These are phyloP conservation scores for Cheilinus undulatus DNA, from an alignment of 2,113 vertebrate species.

Conservation along the genomic window DNA sequence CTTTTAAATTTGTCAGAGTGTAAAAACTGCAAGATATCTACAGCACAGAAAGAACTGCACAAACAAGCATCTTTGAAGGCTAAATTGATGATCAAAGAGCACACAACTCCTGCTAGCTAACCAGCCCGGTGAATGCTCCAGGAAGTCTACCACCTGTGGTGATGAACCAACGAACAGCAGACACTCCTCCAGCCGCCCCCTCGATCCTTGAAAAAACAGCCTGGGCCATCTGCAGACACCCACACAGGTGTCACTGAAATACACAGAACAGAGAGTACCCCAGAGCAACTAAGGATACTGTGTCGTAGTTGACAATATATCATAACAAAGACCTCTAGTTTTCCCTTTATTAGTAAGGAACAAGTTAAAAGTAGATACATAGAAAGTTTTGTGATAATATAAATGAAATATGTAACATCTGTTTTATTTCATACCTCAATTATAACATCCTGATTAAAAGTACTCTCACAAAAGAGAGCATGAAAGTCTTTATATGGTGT, in stretches of 20 bases:
- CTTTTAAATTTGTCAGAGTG: too few species aligned
- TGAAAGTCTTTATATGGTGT: neutral
- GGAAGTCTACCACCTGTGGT: neutral
- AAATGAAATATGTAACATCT: too few species aligned
- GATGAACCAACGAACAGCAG: neutral
- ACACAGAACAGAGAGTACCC: neutral
- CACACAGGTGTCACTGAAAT: neutral
- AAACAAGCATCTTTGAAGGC: too few species aligned
- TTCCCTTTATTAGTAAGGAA: too few species aligned
- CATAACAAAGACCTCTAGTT: neutral
- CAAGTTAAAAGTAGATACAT: too few species aligned
- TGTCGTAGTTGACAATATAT: neutral
- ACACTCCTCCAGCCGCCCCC: neutral
- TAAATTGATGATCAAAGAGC: neutral
- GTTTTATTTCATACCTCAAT: too few species aligned
- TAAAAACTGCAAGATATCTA: too few species aligned
- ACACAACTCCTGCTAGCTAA: neutral
- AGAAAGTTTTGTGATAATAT: too few species aligned
- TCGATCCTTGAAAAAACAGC: neutral
- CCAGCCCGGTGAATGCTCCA: neutral
- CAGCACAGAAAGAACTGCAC: too few species aligned
- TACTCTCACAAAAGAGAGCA: neutral
- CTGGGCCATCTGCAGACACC: neutral
- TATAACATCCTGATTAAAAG: neutral
- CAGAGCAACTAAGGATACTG: neutral